Base-by-base conservation (phyloP, 1,140 invertebrate genomes). In the Sarcophaga peregrina region DNA sequence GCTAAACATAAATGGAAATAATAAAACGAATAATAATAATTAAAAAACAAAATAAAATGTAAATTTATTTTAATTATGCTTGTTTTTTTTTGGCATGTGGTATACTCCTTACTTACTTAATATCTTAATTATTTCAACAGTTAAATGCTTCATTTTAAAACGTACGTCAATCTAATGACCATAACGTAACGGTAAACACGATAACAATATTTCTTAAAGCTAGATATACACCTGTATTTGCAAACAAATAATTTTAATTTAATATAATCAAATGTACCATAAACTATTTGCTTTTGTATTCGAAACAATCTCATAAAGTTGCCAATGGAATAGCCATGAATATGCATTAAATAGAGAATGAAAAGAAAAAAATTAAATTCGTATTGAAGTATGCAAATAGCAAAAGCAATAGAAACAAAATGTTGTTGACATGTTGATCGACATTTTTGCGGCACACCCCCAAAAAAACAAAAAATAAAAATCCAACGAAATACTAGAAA, bases 341-440 rank as follows among this genome's bases (percentile, higher is more conserved):
- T 58, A 58, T 37, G 25, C 25, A 37, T 37, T 37, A 37, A 37
- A 17, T 10, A 62, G 7, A 62, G 7, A 62, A 62, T 54, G 52
- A 15, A 11, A 62, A 13, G 5, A 13, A 37, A 74, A 47, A 45
- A 37, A 74, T 11, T 6, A 13, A 7, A 46, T 9, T 15, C 8
- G 46, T 1, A n/a, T 5, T 68, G 17, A 8, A 9, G 62, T 68
- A 68, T 68, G 62, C 17, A 68, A 68, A 68, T 68, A 20, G 17
- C 8, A 68, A 68, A 5, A 3, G 8, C 46, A 37, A 37, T 37
- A 37, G 25, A 46, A 13, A 75, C 45, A 75, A 75, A 76, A 76
- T 76, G 45, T 76, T 76, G 74, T 76, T 76, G 74, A 76, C 74
- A 76, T 76, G 74, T 76, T 76, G 74, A 76, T 76, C 74, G 74